A percentile compares a stretch with the other conserved stretches of the same genome.
Conservation (phyloP, 2,888 invertebrate genomes). For the Argyresthia albistria region DNA sequence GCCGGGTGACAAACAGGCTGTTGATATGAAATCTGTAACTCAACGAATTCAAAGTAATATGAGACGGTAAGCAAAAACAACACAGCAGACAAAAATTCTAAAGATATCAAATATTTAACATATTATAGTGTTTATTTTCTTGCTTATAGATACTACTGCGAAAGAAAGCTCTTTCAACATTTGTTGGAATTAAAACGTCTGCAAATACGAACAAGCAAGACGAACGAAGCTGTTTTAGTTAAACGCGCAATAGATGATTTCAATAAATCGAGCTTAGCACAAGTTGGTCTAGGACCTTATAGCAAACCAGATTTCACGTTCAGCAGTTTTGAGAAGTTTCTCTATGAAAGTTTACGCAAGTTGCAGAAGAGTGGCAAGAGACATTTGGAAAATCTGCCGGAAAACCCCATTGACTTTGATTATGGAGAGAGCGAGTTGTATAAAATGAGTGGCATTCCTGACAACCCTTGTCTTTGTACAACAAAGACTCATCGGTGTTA, state of each 20-base stretch:
- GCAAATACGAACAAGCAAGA: constrained; percentile 91
- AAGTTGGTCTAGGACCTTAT: constrained; percentile 76
- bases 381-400: constrained; percentile 75
- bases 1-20: constrained; percentile 77
- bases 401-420: constrained; percentile 63
- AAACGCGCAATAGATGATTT: constrained; percentile 91
- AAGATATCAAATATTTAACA: neutral
- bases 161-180: constrained; percentile 94
- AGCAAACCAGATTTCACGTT: constrained; percentile 78
- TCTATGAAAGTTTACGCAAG: constrained; percentile 88
- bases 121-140: neutral
- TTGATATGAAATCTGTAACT: constrained; percentile 88
- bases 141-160: constrained; percentile 84
- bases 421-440: constrained; percentile 69
- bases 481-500: constrained; percentile 91
- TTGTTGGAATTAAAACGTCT: constrained; percentile 91
- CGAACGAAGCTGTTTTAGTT: constrained; percentile 89
- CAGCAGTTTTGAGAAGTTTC: constrained; percentile 88
- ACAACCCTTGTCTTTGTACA: constrained; percentile 87
- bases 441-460: constrained; percentile 75
- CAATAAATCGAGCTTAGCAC: constrained; percentile 80
- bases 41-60: constrained; percentile 90
- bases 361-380: constrained; percentile 80
- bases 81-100: neutral
- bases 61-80: constrained; percentile 75